Base-by-base conservation (phyloP, 2,113 vertebrate species). In the Nibea albiflora region DNA sequence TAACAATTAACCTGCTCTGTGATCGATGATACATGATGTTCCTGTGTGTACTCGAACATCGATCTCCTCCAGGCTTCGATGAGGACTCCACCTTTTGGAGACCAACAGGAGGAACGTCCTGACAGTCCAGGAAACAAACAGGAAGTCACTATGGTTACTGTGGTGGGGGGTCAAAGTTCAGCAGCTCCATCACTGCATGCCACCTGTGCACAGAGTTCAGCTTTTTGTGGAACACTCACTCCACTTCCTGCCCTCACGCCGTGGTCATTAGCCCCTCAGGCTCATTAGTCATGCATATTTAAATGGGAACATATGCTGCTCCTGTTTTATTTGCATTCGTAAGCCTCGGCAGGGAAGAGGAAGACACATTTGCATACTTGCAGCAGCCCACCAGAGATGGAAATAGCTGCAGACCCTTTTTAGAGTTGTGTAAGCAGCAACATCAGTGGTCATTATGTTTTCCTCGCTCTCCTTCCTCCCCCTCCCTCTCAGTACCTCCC, bases 361-460 rank as follows among this genome's bases (percentile, higher is more conserved):
- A 24, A 53, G 75, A 50, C 0, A 2, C 71, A 80, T 88, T 85
- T 70, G 75, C 85, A 87, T 88, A 86, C 87, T 75, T 49, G 50
- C 77, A 78, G 70, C 73, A 79, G 81, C 89, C 86, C 87, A 86
- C 85, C 26, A 81, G 50, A 73, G 53, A 80, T 71, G 74, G 87
- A 93, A 93, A 93, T 91, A 92, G 74, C 83, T 66, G 39, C 28
- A 28, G 74, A 85, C 70, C 66, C 56, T 57, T 63, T 81, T 70
- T 46, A 20, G 42, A 90, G 67, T 82, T 49, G 75, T 78, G 57
- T 80, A 85, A 77, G 28, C 42, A 80, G 39, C 68, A 83, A 50
- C 84, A 86, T 78, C 65, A 70, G 54, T 50, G 28, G 70, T 78
- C 76, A 83, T 79, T 73, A 73, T 74, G 65, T 78, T 75, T 11